Evolutionary conservation across 2,797 vertebrate genomes (phyloP), one percentile per base, ranked within the genome.

Genomic region (Coracias cyanogaster): DNA sequence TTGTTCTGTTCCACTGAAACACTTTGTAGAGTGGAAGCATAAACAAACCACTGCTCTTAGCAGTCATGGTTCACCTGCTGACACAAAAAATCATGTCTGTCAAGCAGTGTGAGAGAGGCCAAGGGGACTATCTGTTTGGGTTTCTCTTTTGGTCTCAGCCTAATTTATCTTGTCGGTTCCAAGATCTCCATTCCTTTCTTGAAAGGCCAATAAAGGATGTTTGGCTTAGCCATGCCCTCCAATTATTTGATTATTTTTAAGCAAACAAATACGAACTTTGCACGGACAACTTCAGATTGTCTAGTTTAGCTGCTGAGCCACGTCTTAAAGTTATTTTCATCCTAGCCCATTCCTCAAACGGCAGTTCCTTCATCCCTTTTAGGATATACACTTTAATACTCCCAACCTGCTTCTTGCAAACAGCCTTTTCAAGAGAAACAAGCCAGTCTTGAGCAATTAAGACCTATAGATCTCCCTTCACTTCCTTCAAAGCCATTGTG

Each of bases 401-500:
- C 86, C 48, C 58, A 92, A 94, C 95, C 78, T 83, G 78, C 79
- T 95, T 86, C 90, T 91, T 95, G 91, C 67, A 95, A 95, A 76
- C 87, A 90, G 78, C 64, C 91, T 95, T 94, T 95, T 95, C 89
- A 95, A 91, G 69, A 93, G 94, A 96, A 97, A 94, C 66, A 96
- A 91, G 81, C 88, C 96, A 96, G 96, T 96, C 94, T 94, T 71
- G 86, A 97, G 95, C 89, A 94, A 92, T 96, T 96, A 95, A 96
- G 94, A 91, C 91, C 92, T 96, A 91, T 86, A 95, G 94, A 97
- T 97, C 88, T 92, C 93, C 89, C 82, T 93, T 94, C 91, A 85
- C 96, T 92, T 97, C 95, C 92, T 96, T 97, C 96, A 97, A 97
- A 97, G 95, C 91, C 92, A 96, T 93, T 96, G 94, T 93, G 64